phyloP scores from a whole-genome alignment of 2,888 invertebrate species.

The Lochmaea crataegi region DNA sequence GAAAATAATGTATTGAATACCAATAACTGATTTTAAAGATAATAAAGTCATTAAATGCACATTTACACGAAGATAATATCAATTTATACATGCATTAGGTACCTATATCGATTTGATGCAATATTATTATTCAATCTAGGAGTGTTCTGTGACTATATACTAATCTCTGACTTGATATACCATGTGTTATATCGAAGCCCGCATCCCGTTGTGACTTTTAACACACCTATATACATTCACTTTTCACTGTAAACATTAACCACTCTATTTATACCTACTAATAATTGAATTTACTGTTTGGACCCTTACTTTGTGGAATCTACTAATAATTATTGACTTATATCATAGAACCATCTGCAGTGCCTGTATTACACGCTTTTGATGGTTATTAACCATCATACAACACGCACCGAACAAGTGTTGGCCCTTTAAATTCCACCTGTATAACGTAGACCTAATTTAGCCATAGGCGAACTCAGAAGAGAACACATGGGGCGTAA shows the following conservation, averaged over 20 bases:
- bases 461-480: background rate
- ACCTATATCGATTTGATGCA: too few relatives aligned
- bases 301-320: too few relatives aligned
- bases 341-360: slow-evolving; percentile 28
- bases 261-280: background rate
- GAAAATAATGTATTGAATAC: too few relatives aligned
- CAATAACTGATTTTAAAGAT: too few relatives aligned
- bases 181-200: background rate
- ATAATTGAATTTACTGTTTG: too few relatives aligned
- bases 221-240: background rate
- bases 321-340: background rate
- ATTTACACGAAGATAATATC: too few relatives aligned
- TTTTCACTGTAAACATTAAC: background rate
- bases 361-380: slow-evolving; percentile 27
- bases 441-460: slow-evolving; percentile 11
- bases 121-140: too few relatives aligned
- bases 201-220: background rate
- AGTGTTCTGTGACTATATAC: too few relatives aligned
- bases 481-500: background rate
- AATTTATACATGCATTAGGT: too few relatives aligned
- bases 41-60: too few relatives aligned
- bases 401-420: slow-evolving; percentile 16
- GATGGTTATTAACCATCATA: slow-evolving; percentile 29
- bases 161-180: too few relatives aligned
- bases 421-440: slow-evolving; percentile 26